Conservation (phyloP, 2,113 vertebrate genomes). For the Centropristis striata region DNA sequence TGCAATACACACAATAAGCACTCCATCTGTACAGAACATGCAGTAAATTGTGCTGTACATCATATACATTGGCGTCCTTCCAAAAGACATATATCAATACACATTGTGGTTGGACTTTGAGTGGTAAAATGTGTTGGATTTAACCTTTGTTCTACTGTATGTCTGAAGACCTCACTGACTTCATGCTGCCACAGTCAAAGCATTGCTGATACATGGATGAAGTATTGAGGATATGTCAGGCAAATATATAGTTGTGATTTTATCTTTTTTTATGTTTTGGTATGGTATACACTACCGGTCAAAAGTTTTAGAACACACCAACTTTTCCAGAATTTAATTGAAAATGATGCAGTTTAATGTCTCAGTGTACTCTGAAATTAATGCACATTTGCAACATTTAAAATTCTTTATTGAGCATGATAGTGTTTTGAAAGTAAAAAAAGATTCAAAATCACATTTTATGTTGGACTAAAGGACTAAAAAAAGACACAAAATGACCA, state of each 20-base stretch:
- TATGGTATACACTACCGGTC: too few species aligned
- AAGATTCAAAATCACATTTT: too few species aligned
- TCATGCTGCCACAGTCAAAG: background rate
- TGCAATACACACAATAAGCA: background rate
- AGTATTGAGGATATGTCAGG: background rate
- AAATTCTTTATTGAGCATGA: too few species aligned
- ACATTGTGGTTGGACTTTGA: constrained; percentile 46
- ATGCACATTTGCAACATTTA: too few species aligned
- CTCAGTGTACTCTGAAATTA: too few species aligned
- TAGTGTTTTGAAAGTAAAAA: too few species aligned
- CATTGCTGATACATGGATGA: background rate
- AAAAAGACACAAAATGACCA: too few species aligned
- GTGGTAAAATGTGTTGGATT: constrained; percentile 48
- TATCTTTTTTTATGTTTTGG: background rate
- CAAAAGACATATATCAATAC: background rate
- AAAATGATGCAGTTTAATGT: too few species aligned
- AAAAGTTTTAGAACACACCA: too few species aligned
- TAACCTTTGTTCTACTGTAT: constrained; percentile 52
- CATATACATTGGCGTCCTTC: background rate
- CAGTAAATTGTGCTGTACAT: background rate
- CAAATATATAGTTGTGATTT: background rate
- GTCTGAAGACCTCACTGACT: constrained; percentile 28
- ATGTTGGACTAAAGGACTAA: too few species aligned
- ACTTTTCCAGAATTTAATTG: too few species aligned
- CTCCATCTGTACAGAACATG: background rate